Conservation (phyloP, 2,113 vertebrate genomes). For the Barbus barbus region DNA sequence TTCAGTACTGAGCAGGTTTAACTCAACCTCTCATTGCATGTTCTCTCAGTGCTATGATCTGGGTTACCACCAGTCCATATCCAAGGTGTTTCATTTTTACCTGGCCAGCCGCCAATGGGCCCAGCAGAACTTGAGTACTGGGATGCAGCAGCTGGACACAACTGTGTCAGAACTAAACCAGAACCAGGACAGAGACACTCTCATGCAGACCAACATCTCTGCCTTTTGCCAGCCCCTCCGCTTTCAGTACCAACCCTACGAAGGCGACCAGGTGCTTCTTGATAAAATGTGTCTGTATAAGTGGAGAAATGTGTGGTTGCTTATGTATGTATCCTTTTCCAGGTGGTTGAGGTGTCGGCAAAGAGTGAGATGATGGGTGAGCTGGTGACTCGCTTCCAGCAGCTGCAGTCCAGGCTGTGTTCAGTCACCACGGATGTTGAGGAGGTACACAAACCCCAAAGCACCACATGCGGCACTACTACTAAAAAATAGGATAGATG, state of each 20-base stretch:
- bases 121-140: slow-evolving; percentile 75
- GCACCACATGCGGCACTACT: background rate
- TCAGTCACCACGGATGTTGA: slow-evolving; percentile 74
- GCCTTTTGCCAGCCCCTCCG: slow-evolving; percentile 81
- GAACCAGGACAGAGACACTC: slow-evolving; percentile 76
- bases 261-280: slow-evolving; percentile 81
- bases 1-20: background rate
- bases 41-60: slow-evolving; percentile 79
- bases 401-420: slow-evolving; percentile 79
- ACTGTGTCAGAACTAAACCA: slow-evolving; percentile 77
- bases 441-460: slow-evolving; percentile 61
- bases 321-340: slow-evolving; percentile 35
- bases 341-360: slow-evolving; percentile 81
- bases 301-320: background rate
- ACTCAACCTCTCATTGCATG: background rate
- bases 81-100: slow-evolving; percentile 77
- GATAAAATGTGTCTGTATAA: background rate
- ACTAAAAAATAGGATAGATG: background rate
- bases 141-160: slow-evolving; percentile 77
- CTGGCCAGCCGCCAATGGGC: slow-evolving; percentile 68
- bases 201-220: slow-evolving; percentile 77
- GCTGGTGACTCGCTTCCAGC: slow-evolving; percentile 79
- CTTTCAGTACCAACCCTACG: slow-evolving; percentile 85
- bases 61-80: slow-evolving; percentile 83
- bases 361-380: slow-evolving; percentile 79